A percentile compares a stretch with the other conserved stretches of the same genome.
Evolutionary conservation across 2,797 vertebrate genomes (phyloP).

Genomic region (Hippopotamyrus pictus): DNA sequence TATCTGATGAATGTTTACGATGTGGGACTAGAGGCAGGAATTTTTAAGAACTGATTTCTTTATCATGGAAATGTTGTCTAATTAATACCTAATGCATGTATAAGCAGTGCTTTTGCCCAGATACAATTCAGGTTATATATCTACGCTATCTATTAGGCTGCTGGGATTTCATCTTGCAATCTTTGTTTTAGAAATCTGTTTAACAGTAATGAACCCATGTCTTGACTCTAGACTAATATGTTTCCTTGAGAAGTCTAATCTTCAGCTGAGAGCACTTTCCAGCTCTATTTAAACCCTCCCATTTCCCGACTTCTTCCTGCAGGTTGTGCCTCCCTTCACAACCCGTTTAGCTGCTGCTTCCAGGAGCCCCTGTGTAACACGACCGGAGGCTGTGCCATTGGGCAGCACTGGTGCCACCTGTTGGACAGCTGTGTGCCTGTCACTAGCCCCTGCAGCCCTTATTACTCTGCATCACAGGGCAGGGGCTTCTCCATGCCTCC

Average conservation of each 20-base stretch:
- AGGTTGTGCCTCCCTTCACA: slow-evolving; percentile 63
- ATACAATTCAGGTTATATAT: neutral
- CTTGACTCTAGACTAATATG: neutral
- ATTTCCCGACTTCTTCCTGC: neutral
- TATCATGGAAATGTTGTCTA: neutral
- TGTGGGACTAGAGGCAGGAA: neutral
- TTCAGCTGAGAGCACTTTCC: neutral
- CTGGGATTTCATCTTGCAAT: neutral
- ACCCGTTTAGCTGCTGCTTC: slow-evolving; percentile 67
- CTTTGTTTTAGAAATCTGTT: neutral
- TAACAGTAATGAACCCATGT: neutral
- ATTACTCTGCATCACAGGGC: slow-evolving; percentile 34
- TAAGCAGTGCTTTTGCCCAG: neutral
- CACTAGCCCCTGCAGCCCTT: slow-evolving; percentile 61
- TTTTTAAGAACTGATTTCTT: neutral
- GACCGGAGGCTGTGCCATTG: slow-evolving; percentile 59
- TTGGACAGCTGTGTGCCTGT: slow-evolving; percentile 58
- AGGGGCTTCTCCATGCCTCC: slow-evolving; percentile 51
- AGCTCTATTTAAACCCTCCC: neutral
- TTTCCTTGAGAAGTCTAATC: neutral
- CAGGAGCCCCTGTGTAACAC: slow-evolving; percentile 61
- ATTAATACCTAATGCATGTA: neutral
- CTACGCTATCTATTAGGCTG: neutral
- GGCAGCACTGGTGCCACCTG: slow-evolving; percentile 70
- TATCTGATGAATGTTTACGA: neutral